A percentile compares a stretch with the other conserved stretches of the same genome.
Evolutionary conservation across 2,113 vertebrate genomes (phyloP).

Genomic region (Pollimyrus isidori): DNA sequence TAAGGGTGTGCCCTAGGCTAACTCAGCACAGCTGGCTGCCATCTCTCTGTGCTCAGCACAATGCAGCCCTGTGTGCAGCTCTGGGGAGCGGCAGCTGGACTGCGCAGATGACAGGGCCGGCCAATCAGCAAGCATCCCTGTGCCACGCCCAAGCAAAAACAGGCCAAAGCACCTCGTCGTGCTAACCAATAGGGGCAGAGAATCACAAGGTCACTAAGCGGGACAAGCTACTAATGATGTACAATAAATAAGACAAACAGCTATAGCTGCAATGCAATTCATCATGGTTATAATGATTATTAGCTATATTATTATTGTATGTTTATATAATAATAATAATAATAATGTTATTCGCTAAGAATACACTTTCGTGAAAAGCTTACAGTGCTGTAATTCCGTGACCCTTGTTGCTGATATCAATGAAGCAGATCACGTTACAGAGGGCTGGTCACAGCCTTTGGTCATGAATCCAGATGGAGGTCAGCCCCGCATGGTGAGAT

Average conservation of each 20-base stretch:
- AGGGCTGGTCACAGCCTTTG: neutral
- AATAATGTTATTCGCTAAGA: neutral
- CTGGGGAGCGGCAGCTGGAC: slow-evolving; percentile 25
- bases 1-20: slow-evolving; percentile 51
- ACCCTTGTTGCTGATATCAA: neutral
- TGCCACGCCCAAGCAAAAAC: neutral
- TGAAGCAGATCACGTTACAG: neutral
- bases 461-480: neutral
- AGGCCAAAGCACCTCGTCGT: neutral
- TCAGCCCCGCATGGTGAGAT: neutral
- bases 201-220: neutral
- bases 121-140: neutral
- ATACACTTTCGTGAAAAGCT: neutral
- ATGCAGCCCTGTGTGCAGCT: slow-evolving; percentile 42
- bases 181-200: neutral
- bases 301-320: neutral
- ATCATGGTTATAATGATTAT: neutral
- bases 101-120: neutral
- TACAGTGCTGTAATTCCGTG: neutral
- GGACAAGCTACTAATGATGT: neutral
- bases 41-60: slow-evolving; percentile 41
- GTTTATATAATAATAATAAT: neutral
- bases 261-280: neutral
- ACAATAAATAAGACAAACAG: neutral
- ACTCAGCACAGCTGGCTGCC: slow-evolving; percentile 49